These are phyloP conservation scores for Plectropomus leopardus DNA, from an alignment of 2,113 vertebrate species.

Conservation along the genomic window DNA sequence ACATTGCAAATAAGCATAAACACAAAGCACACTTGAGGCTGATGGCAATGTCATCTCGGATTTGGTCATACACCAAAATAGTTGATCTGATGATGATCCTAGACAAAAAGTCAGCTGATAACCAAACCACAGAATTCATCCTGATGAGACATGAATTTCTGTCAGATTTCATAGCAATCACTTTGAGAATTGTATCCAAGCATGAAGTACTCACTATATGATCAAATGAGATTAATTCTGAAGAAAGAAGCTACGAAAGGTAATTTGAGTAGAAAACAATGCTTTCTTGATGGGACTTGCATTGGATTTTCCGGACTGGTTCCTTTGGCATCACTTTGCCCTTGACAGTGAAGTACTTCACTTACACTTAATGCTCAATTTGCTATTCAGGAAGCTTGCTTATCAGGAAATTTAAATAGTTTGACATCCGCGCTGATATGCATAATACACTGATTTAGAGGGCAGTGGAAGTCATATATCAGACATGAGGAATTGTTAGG, in stretches of 20 bases:
- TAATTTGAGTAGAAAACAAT: background rate
- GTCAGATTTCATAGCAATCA: background rate
- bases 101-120: background rate
- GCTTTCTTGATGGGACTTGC: background rate
- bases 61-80: background rate
- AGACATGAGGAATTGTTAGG: background rate
- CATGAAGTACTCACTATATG: background rate
- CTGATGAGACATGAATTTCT: background rate
- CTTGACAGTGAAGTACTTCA: constrained; percentile 12
- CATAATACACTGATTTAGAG: constrained; percentile 10
- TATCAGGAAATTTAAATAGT: constrained; percentile 1
- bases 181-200: background rate
- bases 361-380: constrained; percentile 1
- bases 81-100: background rate
- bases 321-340: constrained; percentile 8
- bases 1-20: background rate
- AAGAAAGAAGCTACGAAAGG: background rate
- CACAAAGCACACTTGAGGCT: background rate
- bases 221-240: background rate
- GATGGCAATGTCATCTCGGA: background rate
- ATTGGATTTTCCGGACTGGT: background rate
- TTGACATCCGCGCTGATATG: constrained; percentile 19
- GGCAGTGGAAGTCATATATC: background rate
- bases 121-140: background rate
- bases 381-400: constrained; percentile 4